phyloP scores from a whole-genome alignment of 1,140 invertebrate genomes.

The Polypedilum vanderplanki region DNA sequence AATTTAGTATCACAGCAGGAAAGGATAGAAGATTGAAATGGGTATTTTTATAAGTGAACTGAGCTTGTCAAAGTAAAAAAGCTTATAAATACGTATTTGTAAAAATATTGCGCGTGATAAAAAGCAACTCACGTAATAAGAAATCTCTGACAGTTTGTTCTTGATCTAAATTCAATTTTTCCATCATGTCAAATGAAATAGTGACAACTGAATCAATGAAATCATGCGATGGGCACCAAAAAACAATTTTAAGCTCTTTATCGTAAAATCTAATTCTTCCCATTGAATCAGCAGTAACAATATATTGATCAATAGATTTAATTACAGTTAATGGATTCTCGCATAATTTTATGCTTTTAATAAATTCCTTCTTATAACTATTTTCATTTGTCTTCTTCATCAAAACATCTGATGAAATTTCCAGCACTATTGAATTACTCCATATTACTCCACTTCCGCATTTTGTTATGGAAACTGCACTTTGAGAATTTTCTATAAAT shows the following conservation, averaged over 20 bases:
- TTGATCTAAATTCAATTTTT: no score
- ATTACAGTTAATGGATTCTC: neutral
- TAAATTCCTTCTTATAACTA: neutral
- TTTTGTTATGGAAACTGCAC: neutral
- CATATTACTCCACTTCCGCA: slow-evolving; percentile 1
- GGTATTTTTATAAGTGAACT: no score
- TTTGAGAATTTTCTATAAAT: neutral
- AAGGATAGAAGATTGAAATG: neutral
- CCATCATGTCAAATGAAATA: slow-evolving; percentile 6
- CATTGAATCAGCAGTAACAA: neutral
- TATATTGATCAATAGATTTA: slow-evolving; percentile 9
- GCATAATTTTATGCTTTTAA: slow-evolving; percentile 22
- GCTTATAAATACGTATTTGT: no score
- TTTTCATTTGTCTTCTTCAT: neutral
- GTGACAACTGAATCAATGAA: neutral
- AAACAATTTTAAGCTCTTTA: neutral
- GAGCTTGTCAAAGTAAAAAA: no score
- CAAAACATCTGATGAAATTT: neutral
- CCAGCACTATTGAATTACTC: slow-evolving; percentile 8
- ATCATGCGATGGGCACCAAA: neutral
- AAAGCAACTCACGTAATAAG: neutral
- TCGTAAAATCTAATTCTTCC: slow-evolving; percentile 11
- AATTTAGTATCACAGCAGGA: neutral
- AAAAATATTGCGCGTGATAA: no score
- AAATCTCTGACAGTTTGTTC: neutral